phyloP scores from a whole-genome alignment of 1,140 invertebrate species.

The Drosophila repleta region DNA sequence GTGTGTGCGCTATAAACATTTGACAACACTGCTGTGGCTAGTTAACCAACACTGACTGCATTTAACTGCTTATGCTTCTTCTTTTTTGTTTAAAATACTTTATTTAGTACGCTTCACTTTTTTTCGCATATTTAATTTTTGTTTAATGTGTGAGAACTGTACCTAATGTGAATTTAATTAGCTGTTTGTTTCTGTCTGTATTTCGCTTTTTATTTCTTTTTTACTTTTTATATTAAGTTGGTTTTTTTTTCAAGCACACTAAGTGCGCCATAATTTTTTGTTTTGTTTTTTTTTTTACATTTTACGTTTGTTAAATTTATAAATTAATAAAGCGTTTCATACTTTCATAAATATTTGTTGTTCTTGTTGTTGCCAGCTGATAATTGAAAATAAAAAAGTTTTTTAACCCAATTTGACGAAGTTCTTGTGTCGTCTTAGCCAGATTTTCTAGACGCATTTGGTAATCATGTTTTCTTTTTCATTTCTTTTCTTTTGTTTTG shows the following conservation, averaged over 20 bases:
- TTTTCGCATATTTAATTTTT: not conserved
- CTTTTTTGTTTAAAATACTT: not conserved
- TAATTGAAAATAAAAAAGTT: conserved; percentile 34
- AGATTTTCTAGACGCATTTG: conserved; percentile 3
- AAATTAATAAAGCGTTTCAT: conserved; percentile 80
- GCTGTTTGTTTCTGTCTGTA: conserved; percentile 39
- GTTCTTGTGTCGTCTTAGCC: conserved; percentile 28
- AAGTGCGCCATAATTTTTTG: conserved; percentile 64
- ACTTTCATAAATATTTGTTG: conserved; percentile 53
- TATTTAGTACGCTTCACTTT: conserved; percentile 7
- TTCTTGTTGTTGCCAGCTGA: conserved; percentile 37
- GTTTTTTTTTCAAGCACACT: conserved; percentile 72
- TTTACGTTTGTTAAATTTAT: conserved; percentile 64
- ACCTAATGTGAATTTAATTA: conserved; percentile 10
- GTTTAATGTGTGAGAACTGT: conserved; percentile 6
- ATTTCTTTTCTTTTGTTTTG: conserved; percentile 28
- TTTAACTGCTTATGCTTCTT: conserved; percentile 2
- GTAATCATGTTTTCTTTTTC: conserved; percentile 21
- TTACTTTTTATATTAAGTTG: conserved; percentile 23
- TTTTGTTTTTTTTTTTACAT: conserved; percentile 50
- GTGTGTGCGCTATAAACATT: conserved; percentile 10
- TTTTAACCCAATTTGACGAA: conserved; percentile 42
- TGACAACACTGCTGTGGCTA: conserved; percentile 8
- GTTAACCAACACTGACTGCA: conserved; percentile 14
- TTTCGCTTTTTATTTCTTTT: conserved; percentile 28